Evolutionary conservation across 2,113 vertebrate species (phyloP).

Genomic region (Xenus cinereus): DNA sequence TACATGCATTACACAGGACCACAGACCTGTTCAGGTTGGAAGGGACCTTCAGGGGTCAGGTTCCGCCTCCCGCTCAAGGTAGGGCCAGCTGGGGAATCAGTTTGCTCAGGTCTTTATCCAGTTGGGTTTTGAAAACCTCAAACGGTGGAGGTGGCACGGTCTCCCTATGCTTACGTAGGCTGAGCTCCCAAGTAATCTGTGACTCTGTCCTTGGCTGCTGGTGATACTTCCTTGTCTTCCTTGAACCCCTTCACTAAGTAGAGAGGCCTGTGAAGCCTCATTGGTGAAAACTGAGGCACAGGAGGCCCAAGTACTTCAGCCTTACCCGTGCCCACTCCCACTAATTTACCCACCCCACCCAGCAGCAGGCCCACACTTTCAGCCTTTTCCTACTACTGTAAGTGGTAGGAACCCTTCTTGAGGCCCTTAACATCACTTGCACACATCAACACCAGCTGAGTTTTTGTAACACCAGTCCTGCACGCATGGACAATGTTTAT

Average conservation of each 20-base stretch:
- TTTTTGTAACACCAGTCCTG: background rate
- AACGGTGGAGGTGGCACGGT: background rate
- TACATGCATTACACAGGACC: background rate
- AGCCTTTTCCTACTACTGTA: background rate
- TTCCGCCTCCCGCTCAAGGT: background rate
- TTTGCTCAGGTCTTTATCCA: background rate
- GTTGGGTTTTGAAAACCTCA: background rate
- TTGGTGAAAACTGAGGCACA: background rate
- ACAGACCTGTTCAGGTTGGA: background rate
- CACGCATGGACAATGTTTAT: accelerated
- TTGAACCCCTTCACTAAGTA: background rate
- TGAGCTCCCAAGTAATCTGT: background rate
- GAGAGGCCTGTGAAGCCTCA: background rate
- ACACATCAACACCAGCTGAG: background rate
- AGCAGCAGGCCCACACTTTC: background rate
- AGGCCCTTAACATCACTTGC: background rate
- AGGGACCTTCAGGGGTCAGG: background rate
- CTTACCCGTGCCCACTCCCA: background rate
- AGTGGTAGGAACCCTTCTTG: background rate
- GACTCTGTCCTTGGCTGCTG: too few species aligned
- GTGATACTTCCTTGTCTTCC: background rate
- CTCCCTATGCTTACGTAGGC: background rate
- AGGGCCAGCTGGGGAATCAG: accelerated
- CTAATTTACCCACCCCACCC: background rate
- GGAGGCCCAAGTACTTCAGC: background rate